Conservation (phyloP, 2,113 vertebrate genomes). For the Romanogobio albipinnatus region DNA sequence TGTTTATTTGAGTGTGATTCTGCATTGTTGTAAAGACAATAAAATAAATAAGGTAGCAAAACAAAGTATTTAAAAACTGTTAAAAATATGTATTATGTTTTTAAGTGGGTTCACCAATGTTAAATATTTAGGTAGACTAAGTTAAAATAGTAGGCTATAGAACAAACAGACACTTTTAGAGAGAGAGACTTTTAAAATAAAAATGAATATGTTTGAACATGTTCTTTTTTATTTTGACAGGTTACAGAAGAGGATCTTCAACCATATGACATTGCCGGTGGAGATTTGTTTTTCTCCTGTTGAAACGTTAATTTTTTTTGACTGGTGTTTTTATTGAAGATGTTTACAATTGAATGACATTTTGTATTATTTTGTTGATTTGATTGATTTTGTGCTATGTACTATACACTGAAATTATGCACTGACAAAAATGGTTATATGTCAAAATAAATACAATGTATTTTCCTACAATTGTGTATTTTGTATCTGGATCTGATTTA, state of each 20-base stretch:
- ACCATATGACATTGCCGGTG: not conserved
- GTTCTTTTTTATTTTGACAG: slow-evolving; percentile 3
- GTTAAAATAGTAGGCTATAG: not conserved
- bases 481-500: not conserved
- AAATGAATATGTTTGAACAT: not conserved
- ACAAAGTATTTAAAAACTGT: not conserved
- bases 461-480: slow-evolving; percentile 16
- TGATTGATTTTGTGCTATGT: not conserved
- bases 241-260: slow-evolving; percentile 22
- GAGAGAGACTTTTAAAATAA: not conserved
- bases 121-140: not conserved
- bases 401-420: slow-evolving; percentile 9
- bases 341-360: slow-evolving; percentile 1
- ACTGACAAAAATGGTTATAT: not conserved
- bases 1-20: no score
- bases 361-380: slow-evolving; percentile 22
- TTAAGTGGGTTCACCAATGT: not conserved
- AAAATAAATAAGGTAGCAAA: not conserved
- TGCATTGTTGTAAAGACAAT: not conserved
- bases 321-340: not conserved
- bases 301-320: not conserved
- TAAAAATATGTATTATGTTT: not conserved
- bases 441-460: slow-evolving; percentile 3
- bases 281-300: not conserved
- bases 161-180: not conserved